Percentiles rank a stretch among this genome's conserved stretches.
Conservation (phyloP, 1,140 invertebrate genomes). For the Maniola jurtina region DNA sequence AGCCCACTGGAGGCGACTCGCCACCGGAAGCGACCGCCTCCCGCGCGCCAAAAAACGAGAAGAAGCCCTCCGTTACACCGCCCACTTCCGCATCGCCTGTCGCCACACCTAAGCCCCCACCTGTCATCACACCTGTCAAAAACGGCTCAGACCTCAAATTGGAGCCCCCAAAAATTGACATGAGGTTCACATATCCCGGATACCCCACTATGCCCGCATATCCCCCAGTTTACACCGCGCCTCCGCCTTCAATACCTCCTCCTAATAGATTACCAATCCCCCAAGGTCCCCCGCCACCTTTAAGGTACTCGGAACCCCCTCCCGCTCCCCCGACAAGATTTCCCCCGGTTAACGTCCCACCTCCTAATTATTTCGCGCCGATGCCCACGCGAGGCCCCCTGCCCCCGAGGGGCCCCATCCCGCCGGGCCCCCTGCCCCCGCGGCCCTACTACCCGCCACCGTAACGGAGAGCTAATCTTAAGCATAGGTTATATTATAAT, state of each 20-base stretch:
- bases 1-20: conserved; percentile 80
- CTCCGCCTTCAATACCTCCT: conserved; percentile 45
- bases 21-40: conserved; percentile 77
- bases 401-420: conserved; percentile 37
- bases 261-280: conserved; percentile 46
- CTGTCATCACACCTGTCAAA: conserved; percentile 59
- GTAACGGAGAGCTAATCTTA: conserved; percentile 49
- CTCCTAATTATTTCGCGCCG: conserved; percentile 63
- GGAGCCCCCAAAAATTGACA: conserved; percentile 58
- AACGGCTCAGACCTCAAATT: conserved; percentile 67
- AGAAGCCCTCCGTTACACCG: conserved; percentile 75
- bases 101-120: conserved; percentile 55
- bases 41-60: conserved; percentile 71
- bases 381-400: conserved; percentile 48
- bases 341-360: conserved; percentile 57
- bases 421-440: conserved; percentile 53
- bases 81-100: conserved; percentile 75
- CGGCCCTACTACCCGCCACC: conserved; percentile 75
- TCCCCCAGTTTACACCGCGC: conserved; percentile 58
- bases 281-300: conserved; percentile 39
- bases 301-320: conserved; percentile 53
- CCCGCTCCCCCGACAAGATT: conserved; percentile 47
- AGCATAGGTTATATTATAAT: conserved; percentile 56
- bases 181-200: conserved; percentile 53
- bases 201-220: conserved; percentile 52